A percentile compares a stretch with the other conserved stretches of the same genome.
phyloP scores from a whole-genome alignment of 2,797 vertebrate species.

The Macroramphosus scolopax region DNA sequence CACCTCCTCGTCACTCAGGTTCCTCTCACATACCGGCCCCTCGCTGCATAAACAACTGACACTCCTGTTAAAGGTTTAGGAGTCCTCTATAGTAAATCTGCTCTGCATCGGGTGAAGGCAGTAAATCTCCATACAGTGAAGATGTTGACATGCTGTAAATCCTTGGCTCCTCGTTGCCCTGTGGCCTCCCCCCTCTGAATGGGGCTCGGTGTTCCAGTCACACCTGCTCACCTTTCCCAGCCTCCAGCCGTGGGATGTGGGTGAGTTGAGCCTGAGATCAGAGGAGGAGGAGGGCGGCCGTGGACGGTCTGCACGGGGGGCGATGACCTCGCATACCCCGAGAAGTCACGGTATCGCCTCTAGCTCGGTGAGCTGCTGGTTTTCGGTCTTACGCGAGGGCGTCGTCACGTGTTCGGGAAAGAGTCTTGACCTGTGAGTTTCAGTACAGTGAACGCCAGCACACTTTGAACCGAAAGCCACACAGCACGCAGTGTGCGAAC shows the following conservation, averaged over 20 bases:
- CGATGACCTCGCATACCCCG: slow-evolving; percentile 36
- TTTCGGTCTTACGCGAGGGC: slow-evolving; percentile 38
- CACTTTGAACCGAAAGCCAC: slow-evolving; percentile 33
- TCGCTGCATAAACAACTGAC: slow-evolving; percentile 14
- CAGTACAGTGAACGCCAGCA: slow-evolving; percentile 27
- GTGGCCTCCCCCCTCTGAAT: slow-evolving; percentile 44
- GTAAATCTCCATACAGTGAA: slow-evolving; percentile 61
- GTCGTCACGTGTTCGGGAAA: slow-evolving; percentile 51
- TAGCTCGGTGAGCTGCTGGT: slow-evolving; percentile 13
- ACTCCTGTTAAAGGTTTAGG: slow-evolving; percentile 14
- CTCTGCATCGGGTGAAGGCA: slow-evolving; percentile 10
- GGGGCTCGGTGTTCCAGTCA: slow-evolving; percentile 39
- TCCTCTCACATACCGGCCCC: no score
- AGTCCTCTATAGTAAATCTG: slow-evolving; percentile 15
- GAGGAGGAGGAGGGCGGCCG: slow-evolving; percentile 9
- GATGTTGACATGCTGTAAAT: slow-evolving; percentile 52
- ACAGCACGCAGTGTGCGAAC: slow-evolving; percentile 25
- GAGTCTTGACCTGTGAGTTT: slow-evolving; percentile 43
- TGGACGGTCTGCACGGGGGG: slow-evolving; percentile 12
- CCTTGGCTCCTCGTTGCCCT: slow-evolving; percentile 27
- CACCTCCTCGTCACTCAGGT: no score
- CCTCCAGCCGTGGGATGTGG: slow-evolving; percentile 21
- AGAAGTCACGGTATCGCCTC: slow-evolving; percentile 26
- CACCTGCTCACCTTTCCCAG: slow-evolving; percentile 57
- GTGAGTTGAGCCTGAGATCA: no score